These are phyloP conservation scores for Zeus faber DNA, from an alignment of 2,113 vertebrate species.

Conservation along the genomic window DNA sequence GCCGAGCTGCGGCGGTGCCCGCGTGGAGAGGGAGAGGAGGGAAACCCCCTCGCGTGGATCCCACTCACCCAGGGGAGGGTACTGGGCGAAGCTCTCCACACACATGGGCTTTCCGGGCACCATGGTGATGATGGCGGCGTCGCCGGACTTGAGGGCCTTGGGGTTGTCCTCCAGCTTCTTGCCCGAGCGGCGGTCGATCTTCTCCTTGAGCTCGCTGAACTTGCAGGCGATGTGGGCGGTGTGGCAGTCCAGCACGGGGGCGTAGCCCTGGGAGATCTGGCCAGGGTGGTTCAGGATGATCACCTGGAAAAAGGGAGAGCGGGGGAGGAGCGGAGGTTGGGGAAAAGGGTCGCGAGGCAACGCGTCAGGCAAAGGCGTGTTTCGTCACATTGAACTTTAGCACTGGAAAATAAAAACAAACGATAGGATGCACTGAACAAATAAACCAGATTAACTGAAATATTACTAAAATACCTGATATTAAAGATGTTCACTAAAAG, in stretches of 20 bases:
- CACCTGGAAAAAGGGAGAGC: constrained; percentile 57
- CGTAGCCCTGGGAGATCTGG: constrained; percentile 73
- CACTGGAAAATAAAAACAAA: too few species aligned
- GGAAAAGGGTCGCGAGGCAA: not conserved
- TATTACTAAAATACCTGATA: too few species aligned
- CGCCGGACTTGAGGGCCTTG: constrained; percentile 77
- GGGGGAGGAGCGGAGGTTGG: not conserved
- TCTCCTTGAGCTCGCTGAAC: constrained; percentile 77
- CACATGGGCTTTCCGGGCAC: constrained; percentile 76
- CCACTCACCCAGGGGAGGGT: constrained; percentile 75
- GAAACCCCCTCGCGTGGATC: too few species aligned
- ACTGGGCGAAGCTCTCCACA: constrained; percentile 78
- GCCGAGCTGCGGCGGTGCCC: not conserved
- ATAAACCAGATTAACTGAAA: too few species aligned
- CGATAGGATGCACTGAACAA: too few species aligned
- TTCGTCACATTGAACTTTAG: too few species aligned
- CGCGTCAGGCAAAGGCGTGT: too few species aligned
- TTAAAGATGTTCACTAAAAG: too few species aligned
- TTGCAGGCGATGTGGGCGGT: constrained; percentile 79
- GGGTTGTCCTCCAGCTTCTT: constrained; percentile 80
- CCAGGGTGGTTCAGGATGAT: constrained; percentile 81
- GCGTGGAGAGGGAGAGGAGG: not conserved
- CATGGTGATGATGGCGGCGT: constrained; percentile 76
- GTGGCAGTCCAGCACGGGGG: constrained; percentile 79
- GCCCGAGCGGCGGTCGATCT: constrained; percentile 75